Evolutionary conservation across 2,888 invertebrate species (phyloP).

Genomic region (Ectobius pallidus): DNA sequence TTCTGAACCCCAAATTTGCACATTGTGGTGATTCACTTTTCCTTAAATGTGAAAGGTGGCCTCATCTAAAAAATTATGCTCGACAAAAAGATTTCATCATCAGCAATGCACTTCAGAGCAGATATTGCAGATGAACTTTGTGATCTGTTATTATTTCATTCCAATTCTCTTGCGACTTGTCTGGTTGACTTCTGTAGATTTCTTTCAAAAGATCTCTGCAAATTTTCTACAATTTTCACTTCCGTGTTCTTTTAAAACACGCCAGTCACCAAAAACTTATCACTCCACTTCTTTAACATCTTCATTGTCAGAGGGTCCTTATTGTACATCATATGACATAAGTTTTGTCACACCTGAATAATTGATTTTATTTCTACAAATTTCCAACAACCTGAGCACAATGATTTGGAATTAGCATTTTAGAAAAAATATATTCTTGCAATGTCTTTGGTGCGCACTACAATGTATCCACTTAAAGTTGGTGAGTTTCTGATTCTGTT

Average conservation of each 20-base stretch:
- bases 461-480: neutral
- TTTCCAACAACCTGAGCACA: neutral
- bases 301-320: neutral
- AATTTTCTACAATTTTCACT: too few species aligned
- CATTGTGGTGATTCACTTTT: neutral
- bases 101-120: too few species aligned
- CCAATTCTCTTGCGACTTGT: neutral
- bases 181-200: neutral
- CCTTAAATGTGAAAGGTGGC: neutral
- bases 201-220: neutral
- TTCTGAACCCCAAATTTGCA: neutral
- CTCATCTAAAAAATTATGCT: neutral
- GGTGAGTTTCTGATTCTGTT: neutral
- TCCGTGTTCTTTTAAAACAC: neutral
- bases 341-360: constrained; percentile 3
- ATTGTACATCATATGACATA: neutral
- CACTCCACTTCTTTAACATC: neutral
- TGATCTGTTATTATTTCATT: neutral
- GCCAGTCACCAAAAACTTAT: neutral
- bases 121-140: neutral
- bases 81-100: neutral
- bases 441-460: neutral
- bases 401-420: neutral
- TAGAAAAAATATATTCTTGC: neutral
- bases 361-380: neutral